These are phyloP conservation scores for Poeciliopsis gracilis DNA, from an alignment of 2,797 vertebrate genomes.

Conservation along the genomic window DNA sequence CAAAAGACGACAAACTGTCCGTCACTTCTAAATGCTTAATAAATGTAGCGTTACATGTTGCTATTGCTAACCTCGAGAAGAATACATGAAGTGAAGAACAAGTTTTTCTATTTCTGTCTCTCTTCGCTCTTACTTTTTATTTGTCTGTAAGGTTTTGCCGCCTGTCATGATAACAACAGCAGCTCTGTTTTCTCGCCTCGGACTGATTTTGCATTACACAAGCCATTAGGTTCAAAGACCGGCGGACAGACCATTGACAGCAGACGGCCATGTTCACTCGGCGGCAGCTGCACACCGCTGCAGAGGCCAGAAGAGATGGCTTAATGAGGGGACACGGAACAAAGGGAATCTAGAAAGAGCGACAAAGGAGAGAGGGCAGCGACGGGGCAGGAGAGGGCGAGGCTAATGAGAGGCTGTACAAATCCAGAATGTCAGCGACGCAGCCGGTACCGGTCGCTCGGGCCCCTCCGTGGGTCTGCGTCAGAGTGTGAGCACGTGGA, in stretches of 20 bases:
- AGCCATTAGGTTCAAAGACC: slow-evolving; percentile 28
- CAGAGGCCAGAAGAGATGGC: slow-evolving; percentile 30
- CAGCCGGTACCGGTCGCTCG: slow-evolving; percentile 14
- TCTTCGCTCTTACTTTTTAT: background rate
- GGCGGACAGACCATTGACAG: slow-evolving; percentile 15
- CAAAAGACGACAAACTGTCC: background rate
- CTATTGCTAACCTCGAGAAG: background rate
- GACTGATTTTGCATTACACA: slow-evolving; percentile 31
- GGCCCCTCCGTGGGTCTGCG: too few species aligned
- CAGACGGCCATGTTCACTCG: background rate
- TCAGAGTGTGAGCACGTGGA: background rate
- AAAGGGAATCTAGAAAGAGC: slow-evolving; percentile 45
- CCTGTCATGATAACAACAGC: background rate
- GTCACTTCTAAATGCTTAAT: background rate
- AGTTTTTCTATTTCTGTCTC: background rate
- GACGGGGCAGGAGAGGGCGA: background rate
- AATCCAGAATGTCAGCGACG: slow-evolving; percentile 50
- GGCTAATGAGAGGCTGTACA: slow-evolving; percentile 48
- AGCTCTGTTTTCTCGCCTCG: slow-evolving; percentile 6
- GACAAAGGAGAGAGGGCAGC: slow-evolving; percentile 34
- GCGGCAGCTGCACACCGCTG: slow-evolving; percentile 8
- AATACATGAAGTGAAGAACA: background rate
- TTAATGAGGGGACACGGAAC: slow-evolving; percentile 53
- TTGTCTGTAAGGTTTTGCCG: background rate
- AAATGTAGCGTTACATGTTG: background rate